Percentiles rank a stretch among this genome's conserved stretches.
phyloP scores from a whole-genome alignment of 2,113 vertebrate species.

The Xenopus borealis region DNA sequence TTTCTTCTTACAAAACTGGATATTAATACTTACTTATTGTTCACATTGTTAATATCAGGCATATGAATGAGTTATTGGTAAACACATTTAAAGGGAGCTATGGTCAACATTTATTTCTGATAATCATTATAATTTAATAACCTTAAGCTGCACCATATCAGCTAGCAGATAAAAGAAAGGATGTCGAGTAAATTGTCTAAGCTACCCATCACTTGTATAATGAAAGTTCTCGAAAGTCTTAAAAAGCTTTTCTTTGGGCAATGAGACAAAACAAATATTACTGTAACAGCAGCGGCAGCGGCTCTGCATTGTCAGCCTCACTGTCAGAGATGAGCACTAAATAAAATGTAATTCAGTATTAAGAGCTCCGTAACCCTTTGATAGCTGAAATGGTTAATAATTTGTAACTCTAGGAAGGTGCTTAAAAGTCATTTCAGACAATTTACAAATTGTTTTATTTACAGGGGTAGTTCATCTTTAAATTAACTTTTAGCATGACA shows the following conservation, averaged over 20 bases:
- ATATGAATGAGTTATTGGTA: neutral
- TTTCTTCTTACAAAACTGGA: neutral
- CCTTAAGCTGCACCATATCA: neutral
- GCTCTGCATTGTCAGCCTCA: neutral
- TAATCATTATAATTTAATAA: constrained; percentile 9
- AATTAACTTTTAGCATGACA: no score
- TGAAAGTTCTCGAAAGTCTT: neutral
- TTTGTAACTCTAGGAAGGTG: no score
- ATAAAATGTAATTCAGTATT: neutral
- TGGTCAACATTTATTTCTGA: neutral
- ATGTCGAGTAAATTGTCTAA: neutral
- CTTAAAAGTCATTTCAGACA: no score
- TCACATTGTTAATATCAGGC: neutral
- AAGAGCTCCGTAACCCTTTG: no score
- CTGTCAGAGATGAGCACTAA: neutral
- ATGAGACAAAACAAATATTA: neutral
- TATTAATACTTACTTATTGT: neutral
- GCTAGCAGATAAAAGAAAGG: neutral
- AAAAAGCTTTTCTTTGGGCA: neutral
- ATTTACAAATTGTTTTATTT: no score
- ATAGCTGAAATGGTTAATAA: no score
- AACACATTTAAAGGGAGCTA: neutral
- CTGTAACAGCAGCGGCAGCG: neutral
- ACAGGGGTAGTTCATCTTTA: no score
- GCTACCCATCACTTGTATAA: neutral